Evolutionary conservation across 2,797 vertebrate genomes (phyloP).

Genomic region (Nannoperca australis): DNA sequence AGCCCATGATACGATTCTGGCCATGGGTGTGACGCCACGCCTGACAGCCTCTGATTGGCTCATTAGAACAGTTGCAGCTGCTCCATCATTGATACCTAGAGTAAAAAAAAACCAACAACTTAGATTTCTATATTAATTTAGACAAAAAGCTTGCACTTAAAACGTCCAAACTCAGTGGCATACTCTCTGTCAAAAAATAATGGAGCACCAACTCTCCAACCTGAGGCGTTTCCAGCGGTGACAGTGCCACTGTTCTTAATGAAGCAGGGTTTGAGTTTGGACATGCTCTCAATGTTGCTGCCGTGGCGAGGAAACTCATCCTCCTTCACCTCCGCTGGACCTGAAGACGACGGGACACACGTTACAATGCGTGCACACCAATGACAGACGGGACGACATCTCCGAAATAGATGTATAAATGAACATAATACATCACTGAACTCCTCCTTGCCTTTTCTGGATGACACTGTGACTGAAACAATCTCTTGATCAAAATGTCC

Average conservation of each 20-base stretch:
- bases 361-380: not conserved
- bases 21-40: constrained; percentile 90
- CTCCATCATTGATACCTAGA: constrained; percentile 95
- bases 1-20: constrained; percentile 90
- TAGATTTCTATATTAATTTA: not conserved
- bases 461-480: constrained; percentile 90
- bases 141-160: not conserved
- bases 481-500: constrained; percentile 95
- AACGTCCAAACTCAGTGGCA: not conserved
- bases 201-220: constrained; percentile 70
- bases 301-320: constrained; percentile 96
- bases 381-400: not conserved
- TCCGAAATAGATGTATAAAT: not conserved
- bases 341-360: constrained; percentile 73
- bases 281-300: constrained; percentile 87
- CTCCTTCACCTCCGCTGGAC: constrained; percentile 88
- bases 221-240: constrained; percentile 95
- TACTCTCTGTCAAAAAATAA: not conserved
- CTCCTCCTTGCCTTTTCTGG: constrained; percentile 90
- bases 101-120: constrained; percentile 2
- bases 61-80: constrained; percentile 95
- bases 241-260: constrained; percentile 92
- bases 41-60: constrained; percentile 89
- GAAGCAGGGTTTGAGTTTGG: constrained; percentile 93
- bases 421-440: not conserved